Conservation (phyloP, 2,797 vertebrate genomes). For the Pipistrellus pygmaeus region DNA sequence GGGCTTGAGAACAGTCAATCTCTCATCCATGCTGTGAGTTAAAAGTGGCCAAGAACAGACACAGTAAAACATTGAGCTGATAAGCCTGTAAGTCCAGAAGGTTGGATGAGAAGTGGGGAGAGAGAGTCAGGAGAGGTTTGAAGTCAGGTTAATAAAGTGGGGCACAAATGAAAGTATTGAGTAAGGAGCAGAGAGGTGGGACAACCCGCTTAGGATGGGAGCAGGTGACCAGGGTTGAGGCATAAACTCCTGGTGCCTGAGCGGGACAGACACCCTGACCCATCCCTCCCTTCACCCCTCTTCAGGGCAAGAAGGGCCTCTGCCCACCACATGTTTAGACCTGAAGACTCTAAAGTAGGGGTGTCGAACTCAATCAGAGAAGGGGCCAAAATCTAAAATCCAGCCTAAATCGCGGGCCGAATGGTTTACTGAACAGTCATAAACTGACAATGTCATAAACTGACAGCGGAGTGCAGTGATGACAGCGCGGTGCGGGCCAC, state of each 20-base stretch:
- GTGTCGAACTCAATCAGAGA: no score
- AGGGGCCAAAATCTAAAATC: no score
- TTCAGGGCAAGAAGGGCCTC: background rate
- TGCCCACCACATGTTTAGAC: background rate
- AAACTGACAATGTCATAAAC: no score
- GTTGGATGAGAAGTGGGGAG: background rate
- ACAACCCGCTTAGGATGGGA: background rate
- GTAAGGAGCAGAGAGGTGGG: no score
- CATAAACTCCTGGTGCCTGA: background rate
- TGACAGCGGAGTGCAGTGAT: no score
- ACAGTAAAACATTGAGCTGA: background rate
- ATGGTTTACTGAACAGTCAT: no score
- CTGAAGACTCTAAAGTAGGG: background rate
- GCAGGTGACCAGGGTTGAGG: background rate
- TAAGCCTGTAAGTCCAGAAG: background rate
- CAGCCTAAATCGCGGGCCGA: no score
- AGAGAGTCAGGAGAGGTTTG: background rate
- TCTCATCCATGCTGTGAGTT: background rate
- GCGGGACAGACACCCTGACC: background rate
- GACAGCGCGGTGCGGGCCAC: no score
- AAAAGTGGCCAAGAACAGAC: background rate
- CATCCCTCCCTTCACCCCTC: no score
- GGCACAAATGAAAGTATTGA: background rate
- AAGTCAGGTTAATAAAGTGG: background rate
- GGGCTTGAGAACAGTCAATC: background rate